Evolutionary conservation across 2,113 vertebrate genomes (phyloP).

Genomic region (Antigone vipio): DNA sequence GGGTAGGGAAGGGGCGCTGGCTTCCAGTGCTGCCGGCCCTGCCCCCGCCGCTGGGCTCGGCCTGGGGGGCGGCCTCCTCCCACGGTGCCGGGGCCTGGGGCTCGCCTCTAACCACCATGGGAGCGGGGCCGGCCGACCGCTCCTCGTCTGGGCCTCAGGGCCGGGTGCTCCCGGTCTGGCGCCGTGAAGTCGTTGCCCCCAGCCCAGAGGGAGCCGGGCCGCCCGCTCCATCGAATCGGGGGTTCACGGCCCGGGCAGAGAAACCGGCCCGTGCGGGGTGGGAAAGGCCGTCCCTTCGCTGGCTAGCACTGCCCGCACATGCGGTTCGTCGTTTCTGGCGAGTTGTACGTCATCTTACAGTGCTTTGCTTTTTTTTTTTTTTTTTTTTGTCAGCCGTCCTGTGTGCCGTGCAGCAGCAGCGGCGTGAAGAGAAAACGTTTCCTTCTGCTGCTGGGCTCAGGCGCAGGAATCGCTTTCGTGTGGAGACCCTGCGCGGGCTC

Average conservation of each 20-base stretch:
- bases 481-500: background rate
- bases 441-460: background rate
- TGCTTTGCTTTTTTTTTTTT: background rate
- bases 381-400: background rate
- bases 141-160: background rate
- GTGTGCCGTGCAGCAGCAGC: background rate
- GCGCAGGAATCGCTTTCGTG: background rate
- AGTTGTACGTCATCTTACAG: background rate
- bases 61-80: background rate
- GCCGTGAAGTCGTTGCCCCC: fast-evolving
- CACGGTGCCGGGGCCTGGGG: background rate
- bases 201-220: background rate
- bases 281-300: background rate
- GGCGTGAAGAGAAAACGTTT: background rate
- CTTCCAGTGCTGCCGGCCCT: background rate
- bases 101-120: background rate
- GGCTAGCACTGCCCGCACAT: background rate
- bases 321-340: background rate
- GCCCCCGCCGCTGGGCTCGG: background rate
- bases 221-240: too few relatives aligned
- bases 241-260: too few relatives aligned
- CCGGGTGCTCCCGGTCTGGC: background rate
- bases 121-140: background rate
- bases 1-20: background rate
- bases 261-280: too few relatives aligned